Conservation (phyloP, 2,888 invertebrate genomes). For the Melanargia galathea region DNA sequence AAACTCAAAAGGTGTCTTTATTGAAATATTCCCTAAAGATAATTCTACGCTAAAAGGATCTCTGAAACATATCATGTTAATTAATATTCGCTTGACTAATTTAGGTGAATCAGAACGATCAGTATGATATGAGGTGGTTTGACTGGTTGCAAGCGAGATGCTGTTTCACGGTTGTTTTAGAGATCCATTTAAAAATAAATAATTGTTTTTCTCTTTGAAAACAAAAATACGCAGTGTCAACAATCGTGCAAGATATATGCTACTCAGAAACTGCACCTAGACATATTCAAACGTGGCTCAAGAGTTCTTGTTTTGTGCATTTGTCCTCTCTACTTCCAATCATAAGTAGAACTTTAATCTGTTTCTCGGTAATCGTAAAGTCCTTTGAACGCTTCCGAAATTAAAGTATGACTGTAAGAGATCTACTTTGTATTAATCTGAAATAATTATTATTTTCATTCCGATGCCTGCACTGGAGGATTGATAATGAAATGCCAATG, state of each 20-base stretch:
- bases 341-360: background rate
- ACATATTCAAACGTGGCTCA: too few relatives aligned
- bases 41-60: background rate
- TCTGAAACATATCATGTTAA: constrained; percentile 25
- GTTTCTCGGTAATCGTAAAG: constrained; percentile 8
- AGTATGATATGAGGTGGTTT: constrained; percentile 21
- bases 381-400: constrained; percentile 18
- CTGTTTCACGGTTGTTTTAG: constrained; percentile 10
- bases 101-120: constrained; percentile 23
- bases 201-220: background rate
- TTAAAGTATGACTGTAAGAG: constrained; percentile 29
- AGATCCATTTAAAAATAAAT: constrained; percentile 2
- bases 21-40: too few relatives aligned
- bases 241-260: background rate
- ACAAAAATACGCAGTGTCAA: background rate
- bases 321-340: background rate
- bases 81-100: constrained; percentile 27
- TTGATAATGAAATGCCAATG: constrained; percentile 59
- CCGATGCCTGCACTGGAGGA: constrained; percentile 24
- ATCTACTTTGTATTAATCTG: constrained; percentile 23
- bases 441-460: constrained; percentile 34
- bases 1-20: background rate
- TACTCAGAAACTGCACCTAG: background rate
- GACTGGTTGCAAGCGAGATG: constrained; percentile 23
- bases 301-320: background rate